A percentile compares a stretch with the other conserved stretches of the same genome.
Evolutionary conservation across 2,888 invertebrate genomes (phyloP).

Genomic region (Matsumyia berberina): DNA sequence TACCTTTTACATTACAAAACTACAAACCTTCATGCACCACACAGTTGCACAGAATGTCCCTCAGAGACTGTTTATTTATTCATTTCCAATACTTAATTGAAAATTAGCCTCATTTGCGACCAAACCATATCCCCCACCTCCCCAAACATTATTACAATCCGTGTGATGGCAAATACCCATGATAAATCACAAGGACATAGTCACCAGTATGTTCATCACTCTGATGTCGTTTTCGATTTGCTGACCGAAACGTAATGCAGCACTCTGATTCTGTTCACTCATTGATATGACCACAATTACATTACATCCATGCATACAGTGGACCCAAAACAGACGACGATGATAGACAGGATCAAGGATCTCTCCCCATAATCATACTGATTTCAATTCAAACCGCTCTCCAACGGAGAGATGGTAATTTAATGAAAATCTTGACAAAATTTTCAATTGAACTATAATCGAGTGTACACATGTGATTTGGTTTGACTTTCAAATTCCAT

Average conservation of each 20-base stretch:
- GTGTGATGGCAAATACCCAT: conserved; percentile 21
- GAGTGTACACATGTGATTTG: conserved; percentile 51
- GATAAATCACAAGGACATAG: conserved; percentile 6
- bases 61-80: conserved; percentile 28
- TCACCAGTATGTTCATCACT: conserved; percentile 9
- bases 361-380: conserved; percentile 47
- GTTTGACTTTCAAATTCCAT: conserved; percentile 59
- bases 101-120: conserved; percentile 23
- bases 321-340: conserved; percentile 2
- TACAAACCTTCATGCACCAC: neutral
- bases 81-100: conserved; percentile 27
- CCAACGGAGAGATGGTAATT: conserved; percentile 49
- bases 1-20: no score
- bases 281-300: conserved; percentile 49
- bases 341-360: conserved; percentile 38
- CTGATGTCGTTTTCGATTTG: conserved; percentile 14
- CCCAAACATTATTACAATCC: conserved; percentile 4
- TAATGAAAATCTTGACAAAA: conserved; percentile 46
- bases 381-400: conserved; percentile 22
- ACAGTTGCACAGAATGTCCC: conserved; percentile 16
- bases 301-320: conserved; percentile 12
- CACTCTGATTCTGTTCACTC: neutral
- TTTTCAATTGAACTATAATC: conserved; percentile 46
- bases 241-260: neutral
- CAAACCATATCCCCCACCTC: neutral